Percentiles rank a stretch among this genome's conserved stretches.
Conservation (phyloP, 2,888 invertebrate species). For the Octonoba sinensis region DNA sequence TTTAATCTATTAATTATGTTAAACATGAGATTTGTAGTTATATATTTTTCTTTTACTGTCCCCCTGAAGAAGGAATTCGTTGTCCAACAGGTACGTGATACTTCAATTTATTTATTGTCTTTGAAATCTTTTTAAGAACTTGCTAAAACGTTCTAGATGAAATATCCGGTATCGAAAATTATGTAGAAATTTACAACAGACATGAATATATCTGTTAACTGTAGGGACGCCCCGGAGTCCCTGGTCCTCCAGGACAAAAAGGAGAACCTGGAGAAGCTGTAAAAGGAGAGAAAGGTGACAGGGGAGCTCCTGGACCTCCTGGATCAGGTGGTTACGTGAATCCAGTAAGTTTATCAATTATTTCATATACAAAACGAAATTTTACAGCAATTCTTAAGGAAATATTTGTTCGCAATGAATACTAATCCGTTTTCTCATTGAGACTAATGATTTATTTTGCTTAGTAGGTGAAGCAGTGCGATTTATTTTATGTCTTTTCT, state of each 20-base stretch:
- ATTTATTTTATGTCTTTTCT: too few relatives aligned
- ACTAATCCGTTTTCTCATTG: too few relatives aligned
- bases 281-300: constrained; percentile 66
- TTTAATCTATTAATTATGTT: not conserved
- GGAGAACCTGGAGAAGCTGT: constrained; percentile 69
- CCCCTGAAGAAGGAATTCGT: constrained; percentile 36
- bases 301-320: constrained; percentile 54
- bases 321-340: constrained; percentile 39
- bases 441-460: too few relatives aligned
- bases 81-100: constrained; percentile 39
- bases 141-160: too few relatives aligned
- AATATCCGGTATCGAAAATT: too few relatives aligned
- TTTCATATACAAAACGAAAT: not conserved
- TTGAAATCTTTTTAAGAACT: not conserved
- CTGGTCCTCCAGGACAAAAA: constrained; percentile 68
- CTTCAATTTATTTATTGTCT: not conserved
- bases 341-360: constrained; percentile 6
- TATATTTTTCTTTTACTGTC: not conserved
- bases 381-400: too few relatives aligned
- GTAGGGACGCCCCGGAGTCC: constrained; percentile 67
- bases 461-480: too few relatives aligned
- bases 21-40: too few relatives aligned
- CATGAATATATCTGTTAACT: too few relatives aligned
- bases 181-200: too few relatives aligned
- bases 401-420: too few relatives aligned